Conservation (phyloP, 2,888 invertebrate species). For the Drosophila paramelanica region DNA sequence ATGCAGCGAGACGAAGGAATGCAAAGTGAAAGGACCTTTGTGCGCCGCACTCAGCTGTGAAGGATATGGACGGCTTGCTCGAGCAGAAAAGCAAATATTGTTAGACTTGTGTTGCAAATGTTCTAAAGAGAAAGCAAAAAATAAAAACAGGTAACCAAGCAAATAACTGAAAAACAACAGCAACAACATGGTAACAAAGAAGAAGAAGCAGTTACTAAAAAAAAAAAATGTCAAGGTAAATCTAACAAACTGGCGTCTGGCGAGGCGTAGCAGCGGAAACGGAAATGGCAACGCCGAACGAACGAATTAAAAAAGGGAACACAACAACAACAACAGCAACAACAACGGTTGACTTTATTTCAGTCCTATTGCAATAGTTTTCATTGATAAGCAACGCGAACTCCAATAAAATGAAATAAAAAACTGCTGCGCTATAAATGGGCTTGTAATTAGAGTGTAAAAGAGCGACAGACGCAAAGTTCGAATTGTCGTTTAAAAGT, state of each 20-base stretch:
- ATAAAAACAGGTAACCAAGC: slow-evolving; percentile 50
- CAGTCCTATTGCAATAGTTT: slow-evolving; percentile 37
- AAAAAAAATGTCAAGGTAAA: slow-evolving; percentile 79
- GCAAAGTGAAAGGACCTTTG: slow-evolving; percentile 64
- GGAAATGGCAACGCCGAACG: slow-evolving; percentile 64
- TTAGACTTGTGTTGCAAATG: slow-evolving; percentile 66
- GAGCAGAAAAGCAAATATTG: slow-evolving; percentile 74
- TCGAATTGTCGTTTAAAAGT: slow-evolving; percentile 77
- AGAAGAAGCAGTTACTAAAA: slow-evolving; percentile 37
- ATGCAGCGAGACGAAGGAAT: slow-evolving; percentile 61
- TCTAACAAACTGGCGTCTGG: slow-evolving; percentile 62
- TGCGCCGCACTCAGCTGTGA: slow-evolving; percentile 22
- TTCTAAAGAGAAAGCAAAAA: slow-evolving; percentile 29
- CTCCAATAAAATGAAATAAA: slow-evolving; percentile 25
- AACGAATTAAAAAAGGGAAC: slow-evolving; percentile 36
- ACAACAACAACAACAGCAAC: slow-evolving; percentile 16
- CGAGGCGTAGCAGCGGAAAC: slow-evolving; percentile 67
- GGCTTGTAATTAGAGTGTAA: slow-evolving; percentile 70
- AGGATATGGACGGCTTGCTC: slow-evolving; percentile 38
- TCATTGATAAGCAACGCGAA: slow-evolving; percentile 62
- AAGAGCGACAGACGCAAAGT: slow-evolving; percentile 65
- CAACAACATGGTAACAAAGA: slow-evolving; percentile 12
- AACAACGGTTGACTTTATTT: slow-evolving; percentile 50
- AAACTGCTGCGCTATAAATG: slow-evolving; percentile 54
- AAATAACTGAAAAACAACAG: slow-evolving; percentile 37